Evolutionary conservation across 2,113 vertebrate species (phyloP).

Genomic region (Sebastes fasciatus): DNA sequence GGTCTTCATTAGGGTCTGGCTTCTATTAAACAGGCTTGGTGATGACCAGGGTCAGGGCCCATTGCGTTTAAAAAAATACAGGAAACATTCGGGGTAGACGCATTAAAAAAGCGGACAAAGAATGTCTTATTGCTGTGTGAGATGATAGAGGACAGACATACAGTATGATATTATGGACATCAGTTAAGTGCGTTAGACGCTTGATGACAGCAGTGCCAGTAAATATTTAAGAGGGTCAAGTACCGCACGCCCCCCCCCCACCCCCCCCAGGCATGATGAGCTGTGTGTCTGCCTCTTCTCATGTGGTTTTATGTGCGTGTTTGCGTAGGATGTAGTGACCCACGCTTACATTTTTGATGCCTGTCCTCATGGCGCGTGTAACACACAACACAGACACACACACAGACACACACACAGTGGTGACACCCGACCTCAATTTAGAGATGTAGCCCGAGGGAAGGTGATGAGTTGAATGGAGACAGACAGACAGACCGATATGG

Average conservation of each 20-base stretch:
- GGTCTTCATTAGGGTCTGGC: conserved; percentile 47
- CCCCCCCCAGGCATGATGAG: conserved; percentile 50
- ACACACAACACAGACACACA: conserved; percentile 10
- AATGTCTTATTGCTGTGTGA: not conserved
- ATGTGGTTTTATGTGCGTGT: conserved; percentile 42
- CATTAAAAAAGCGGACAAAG: not conserved
- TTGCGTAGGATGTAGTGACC: conserved; percentile 36
- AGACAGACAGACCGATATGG: conserved; percentile 41
- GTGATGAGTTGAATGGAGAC: conserved; percentile 59
- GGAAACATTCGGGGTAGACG: not conserved
- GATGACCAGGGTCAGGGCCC: not conserved
- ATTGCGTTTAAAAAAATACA: conserved; percentile 1
- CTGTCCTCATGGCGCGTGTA: conserved; percentile 20
- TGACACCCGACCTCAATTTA: conserved; percentile 75
- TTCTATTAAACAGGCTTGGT: not conserved
- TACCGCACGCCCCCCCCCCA: conserved; percentile 30
- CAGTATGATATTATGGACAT: conserved; percentile 18
- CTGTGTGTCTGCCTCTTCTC: conserved; percentile 27
- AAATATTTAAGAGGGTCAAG: conserved; percentile 76
- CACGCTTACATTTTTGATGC: conserved; percentile 26
- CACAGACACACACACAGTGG: conserved; percentile 28
- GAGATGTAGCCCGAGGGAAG: conserved; percentile 69
- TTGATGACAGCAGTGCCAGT: conserved; percentile 59
- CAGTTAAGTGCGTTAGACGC: conserved; percentile 33
- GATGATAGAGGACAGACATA: not conserved